Percentiles rank a stretch among this genome's conserved stretches.
phyloP scores from a whole-genome alignment of 2,888 invertebrate species.

The Omphaloscelis lunosa region DNA sequence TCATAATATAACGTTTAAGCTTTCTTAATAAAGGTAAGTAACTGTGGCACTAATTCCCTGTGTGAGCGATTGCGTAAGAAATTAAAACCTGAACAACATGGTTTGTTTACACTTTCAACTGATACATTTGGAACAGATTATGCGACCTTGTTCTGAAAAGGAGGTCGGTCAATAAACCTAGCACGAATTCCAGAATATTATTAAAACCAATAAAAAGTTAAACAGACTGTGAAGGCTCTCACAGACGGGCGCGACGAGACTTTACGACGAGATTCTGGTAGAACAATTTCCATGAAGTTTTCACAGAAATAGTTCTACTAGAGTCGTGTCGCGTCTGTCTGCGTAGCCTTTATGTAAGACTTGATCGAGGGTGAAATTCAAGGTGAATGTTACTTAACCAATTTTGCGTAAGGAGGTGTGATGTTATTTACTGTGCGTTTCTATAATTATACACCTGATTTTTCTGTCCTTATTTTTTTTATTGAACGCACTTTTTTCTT shows the following conservation, averaged over 20 bases:
- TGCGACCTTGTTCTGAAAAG: conserved; percentile 11
- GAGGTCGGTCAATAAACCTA: conserved; percentile 9
- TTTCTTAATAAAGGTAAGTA: neutral
- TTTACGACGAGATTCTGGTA: neutral
- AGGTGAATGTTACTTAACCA: conserved; percentile 36
- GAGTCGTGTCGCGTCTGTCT: neutral
- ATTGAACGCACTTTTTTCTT: neutral
- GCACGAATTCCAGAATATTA: conserved; percentile 17
- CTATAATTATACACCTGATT: neutral
- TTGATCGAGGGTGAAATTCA: conserved; percentile 37
- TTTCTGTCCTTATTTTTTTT: conserved; percentile 15
- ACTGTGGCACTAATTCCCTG: neutral
- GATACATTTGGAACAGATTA: neutral
- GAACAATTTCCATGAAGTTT: neutral
- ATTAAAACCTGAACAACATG: neutral
- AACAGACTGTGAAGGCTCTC: neutral
- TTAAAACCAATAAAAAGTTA: neutral
- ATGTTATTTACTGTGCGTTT: conserved; percentile 20
- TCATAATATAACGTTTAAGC: neutral
- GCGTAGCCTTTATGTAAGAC: neutral
- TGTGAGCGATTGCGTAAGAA: neutral
- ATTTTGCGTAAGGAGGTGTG: conserved; percentile 17
- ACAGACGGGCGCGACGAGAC: too few relatives aligned
- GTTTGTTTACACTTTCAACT: neutral
- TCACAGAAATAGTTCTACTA: neutral